These are phyloP conservation scores for Mercenaria mercenaria DNA, from an alignment of 1,140 invertebrate species.

Conservation along the genomic window DNA sequence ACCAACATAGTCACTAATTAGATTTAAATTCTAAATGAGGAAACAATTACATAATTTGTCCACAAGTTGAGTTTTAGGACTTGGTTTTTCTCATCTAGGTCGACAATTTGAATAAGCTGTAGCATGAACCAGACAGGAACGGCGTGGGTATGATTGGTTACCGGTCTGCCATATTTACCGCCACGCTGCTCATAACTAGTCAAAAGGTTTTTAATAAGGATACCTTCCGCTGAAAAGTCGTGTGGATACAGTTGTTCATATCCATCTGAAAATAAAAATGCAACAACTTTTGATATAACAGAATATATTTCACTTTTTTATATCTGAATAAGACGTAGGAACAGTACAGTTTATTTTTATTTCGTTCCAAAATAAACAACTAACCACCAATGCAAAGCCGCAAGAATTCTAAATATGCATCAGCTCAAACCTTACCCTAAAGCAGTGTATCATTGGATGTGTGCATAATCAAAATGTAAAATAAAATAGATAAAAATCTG, in stretches of 20 bases:
- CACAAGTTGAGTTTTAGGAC: slow-evolving; percentile 83
- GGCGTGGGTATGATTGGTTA: slow-evolving; percentile 79
- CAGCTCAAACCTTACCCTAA: too few species aligned
- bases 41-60: slow-evolving; percentile 82
- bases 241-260: background rate
- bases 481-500: too few species aligned
- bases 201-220: slow-evolving; percentile 50
- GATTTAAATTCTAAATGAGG: too few species aligned
- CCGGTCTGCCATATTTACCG: slow-evolving; percentile 82
- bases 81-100: slow-evolving; percentile 84
- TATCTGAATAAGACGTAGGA: background rate
- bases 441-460: too few species aligned
- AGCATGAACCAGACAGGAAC: slow-evolving; percentile 81
- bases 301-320: background rate
- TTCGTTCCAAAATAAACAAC: too few species aligned
- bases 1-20: too few species aligned
- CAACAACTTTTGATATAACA: too few species aligned
- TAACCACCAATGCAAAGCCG: too few species aligned
- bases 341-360: too few species aligned
- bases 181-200: slow-evolving; percentile 68
- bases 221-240: slow-evolving; percentile 46
- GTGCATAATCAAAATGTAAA: too few species aligned
- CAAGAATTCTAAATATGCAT: too few species aligned
- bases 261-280: slow-evolving; percentile 41
- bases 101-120: slow-evolving; percentile 84